phyloP scores from a whole-genome alignment of 1,140 invertebrate genomes.

The Euwallacea fornicatus region DNA sequence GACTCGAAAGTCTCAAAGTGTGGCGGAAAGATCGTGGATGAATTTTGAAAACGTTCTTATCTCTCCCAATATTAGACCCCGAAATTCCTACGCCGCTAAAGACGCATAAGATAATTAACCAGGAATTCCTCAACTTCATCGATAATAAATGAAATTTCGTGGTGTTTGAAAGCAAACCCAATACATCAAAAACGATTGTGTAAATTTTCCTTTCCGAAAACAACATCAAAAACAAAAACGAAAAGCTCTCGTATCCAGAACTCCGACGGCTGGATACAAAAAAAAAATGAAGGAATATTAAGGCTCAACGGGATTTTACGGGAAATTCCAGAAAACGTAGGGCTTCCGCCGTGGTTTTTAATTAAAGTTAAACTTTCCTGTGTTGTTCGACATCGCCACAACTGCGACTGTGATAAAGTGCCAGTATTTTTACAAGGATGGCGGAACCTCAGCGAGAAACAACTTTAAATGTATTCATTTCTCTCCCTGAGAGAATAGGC shows the following conservation, averaged over 20 bases:
- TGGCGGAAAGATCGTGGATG: too few species aligned
- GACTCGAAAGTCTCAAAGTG: too few species aligned
- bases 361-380: conserved; percentile 18
- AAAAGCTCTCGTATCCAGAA: neutral
- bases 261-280: neutral
- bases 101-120: too few species aligned
- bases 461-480: conserved; percentile 10
- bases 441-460: conserved; percentile 8
- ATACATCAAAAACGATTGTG: too few species aligned
- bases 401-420: conserved; percentile 17
- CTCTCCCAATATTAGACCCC: too few species aligned
- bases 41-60: too few species aligned
- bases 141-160: too few species aligned
- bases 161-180: too few species aligned
- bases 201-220: too few species aligned
- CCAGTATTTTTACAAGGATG: conserved; percentile 15
- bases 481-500: neutral
- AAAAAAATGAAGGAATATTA: conserved; percentile 14
- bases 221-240: too few species aligned
- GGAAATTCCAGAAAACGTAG: conserved; percentile 13
- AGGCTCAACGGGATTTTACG: conserved; percentile 10
- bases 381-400: conserved; percentile 16
- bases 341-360: conserved; percentile 17
- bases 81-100: too few species aligned
- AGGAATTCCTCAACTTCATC: too few species aligned